Base-by-base conservation (phyloP, 1,140 invertebrate genomes). In the Phthorimaea operculella region DNA sequence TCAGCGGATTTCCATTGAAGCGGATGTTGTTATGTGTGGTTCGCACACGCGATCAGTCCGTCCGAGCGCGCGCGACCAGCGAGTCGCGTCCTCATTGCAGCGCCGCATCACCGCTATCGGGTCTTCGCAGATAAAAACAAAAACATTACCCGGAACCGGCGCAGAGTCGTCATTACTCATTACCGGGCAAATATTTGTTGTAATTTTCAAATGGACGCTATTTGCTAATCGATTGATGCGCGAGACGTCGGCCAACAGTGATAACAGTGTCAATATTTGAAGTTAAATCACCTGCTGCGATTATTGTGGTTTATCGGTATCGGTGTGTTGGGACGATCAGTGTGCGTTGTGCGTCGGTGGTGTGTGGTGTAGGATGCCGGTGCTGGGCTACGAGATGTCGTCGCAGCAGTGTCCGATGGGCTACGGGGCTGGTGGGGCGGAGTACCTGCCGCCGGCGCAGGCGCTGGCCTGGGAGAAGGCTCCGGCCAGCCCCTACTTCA, bases 301-400 rank as follows among this genome's bases (percentile, higher is more conserved):
- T 47, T 47, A 15, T 16, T n/a, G 21, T 28, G 11, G 39, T n/a
- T n/a, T 14, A 42, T 42, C 39, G 39, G 11, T 42, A 42, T 50
- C 48, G 16, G 10, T 16, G 1, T 10, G 17, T 48, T 10, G 21
- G 10, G 39, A 12, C 54, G 59, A 61, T 63, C 54, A 51, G 12
- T 68, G 66, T 47, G 16, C 33, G 39, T 48, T 68, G 51, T 33
- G 54, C 58, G 63, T 67, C 58, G 67, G 68, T 64, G 63, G 52
- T 55, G 53, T 60, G 57, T 63, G 60, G 5, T 42, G 50, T 21
- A 17, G 48, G 53, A 83, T 81, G 80, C 78, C 75, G 68, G 75
- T 74, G 64, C 68, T 76, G 15, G 72, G 74, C 7, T 69, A 60
- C 70, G 73, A 73, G 15, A 74, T 72, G 63, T 67, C 75, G 64